phyloP scores from a whole-genome alignment of 1,140 invertebrate species.

The Phymastichus coffea region DNA sequence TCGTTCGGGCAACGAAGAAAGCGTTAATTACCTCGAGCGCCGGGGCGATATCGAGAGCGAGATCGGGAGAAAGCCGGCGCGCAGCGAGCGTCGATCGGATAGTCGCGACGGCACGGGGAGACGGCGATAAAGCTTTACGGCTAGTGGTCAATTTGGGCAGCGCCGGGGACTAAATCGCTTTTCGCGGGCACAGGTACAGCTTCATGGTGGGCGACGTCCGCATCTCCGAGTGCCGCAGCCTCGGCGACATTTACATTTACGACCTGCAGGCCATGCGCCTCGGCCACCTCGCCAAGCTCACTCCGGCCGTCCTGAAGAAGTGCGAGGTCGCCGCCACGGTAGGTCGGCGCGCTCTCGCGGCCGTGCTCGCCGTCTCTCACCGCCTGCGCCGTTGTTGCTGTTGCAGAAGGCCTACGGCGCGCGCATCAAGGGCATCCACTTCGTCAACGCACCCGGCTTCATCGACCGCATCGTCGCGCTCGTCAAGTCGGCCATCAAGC shows the following conservation, averaged over 20 bases:
- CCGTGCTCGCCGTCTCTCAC: too few species aligned
- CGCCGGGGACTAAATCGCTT: not conserved
- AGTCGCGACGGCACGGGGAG: too few species aligned
- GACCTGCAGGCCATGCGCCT: slow-evolving; percentile 42
- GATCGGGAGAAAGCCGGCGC: too few species aligned
- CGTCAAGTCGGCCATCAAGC: slow-evolving; percentile 66
- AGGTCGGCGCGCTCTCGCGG: too few species aligned
- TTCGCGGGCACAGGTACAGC: slow-evolving; percentile 32
- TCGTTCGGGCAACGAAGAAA: slow-evolving; percentile 11
- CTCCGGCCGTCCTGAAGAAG: slow-evolving; percentile 45
- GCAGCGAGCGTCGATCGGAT: too few species aligned
- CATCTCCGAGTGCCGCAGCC: slow-evolving; percentile 39
- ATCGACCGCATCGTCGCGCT: slow-evolving; percentile 63
- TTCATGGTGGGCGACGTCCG: slow-evolving; percentile 43
- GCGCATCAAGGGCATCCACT: slow-evolving; percentile 72
- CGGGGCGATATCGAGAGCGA: not conserved
- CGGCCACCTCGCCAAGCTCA: slow-evolving; percentile 42
- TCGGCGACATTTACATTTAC: slow-evolving; percentile 47
- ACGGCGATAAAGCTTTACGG: slow-evolving; percentile 12
- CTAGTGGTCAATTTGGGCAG: not conserved
- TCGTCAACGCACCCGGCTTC: slow-evolving; percentile 66
- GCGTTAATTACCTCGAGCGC: not conserved
- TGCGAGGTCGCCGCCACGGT: slow-evolving; percentile 41
- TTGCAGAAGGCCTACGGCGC: slow-evolving; percentile 74
- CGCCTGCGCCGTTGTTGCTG: too few species aligned